Percentiles rank a stretch among this genome's conserved stretches.
Conservation (phyloP, 2,113 vertebrate species). For the Ancistrus triradiatus region DNA sequence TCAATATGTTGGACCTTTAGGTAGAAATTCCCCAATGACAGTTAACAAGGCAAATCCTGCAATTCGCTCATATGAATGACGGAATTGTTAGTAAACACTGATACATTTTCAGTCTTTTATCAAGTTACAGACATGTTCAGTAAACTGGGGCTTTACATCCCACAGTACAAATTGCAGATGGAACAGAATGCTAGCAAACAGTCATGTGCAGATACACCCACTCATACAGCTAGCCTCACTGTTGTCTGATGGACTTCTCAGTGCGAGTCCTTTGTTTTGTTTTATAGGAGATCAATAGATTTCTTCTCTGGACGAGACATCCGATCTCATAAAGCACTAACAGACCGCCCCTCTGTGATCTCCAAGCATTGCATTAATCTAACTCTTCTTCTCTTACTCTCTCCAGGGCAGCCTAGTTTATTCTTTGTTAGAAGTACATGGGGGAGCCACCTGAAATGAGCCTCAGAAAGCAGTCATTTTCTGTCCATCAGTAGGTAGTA, state of each 20-base stretch:
- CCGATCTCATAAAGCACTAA: conserved; percentile 57
- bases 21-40: too few species aligned
- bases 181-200: conserved; percentile 13
- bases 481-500: too few species aligned
- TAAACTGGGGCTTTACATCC: neutral
- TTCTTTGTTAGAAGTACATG: neutral
- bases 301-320: conserved; percentile 57
- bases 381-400: conserved; percentile 18
- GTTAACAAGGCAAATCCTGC: too few species aligned
- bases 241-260: conserved; percentile 54
- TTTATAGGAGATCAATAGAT: conserved; percentile 56
- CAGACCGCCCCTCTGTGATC: conserved; percentile 34
- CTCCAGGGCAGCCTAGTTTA: conserved; percentile 3
- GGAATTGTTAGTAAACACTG: too few species aligned
- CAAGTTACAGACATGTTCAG: too few species aligned
- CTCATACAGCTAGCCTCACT: conserved; percentile 10
- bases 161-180: neutral
- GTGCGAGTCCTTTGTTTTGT: conserved; percentile 55
- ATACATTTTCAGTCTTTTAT: too few species aligned
- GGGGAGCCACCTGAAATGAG: neutral
- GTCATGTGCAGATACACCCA: conserved; percentile 26
- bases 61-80: too few species aligned
- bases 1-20: too few species aligned
- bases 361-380: conserved; percentile 21
- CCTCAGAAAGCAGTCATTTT: too few species aligned